Base-by-base conservation (phyloP, 2,888 invertebrate genomes). In the Agelastica alni region DNA sequence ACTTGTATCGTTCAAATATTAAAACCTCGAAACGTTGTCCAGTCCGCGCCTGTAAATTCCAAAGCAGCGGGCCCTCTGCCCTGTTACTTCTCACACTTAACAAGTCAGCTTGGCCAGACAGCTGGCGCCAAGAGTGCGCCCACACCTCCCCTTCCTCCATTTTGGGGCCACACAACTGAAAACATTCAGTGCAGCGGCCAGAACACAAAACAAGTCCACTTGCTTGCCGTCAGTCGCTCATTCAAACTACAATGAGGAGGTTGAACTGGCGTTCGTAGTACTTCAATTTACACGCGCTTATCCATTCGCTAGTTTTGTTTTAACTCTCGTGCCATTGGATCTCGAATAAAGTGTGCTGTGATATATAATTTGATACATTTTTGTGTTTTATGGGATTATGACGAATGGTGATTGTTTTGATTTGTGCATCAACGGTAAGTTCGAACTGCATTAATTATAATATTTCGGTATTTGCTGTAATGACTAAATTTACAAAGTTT, bases 81-180 rank as follows among this genome's bases (percentile, higher is more conserved):
- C 80, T 67, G 80, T 77, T 59, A 80, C 78, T 66, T 81, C 79
- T 75, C 78, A 82, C 71, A 78, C 80, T 72, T 61, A 62, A 61
- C 59, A 62, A 62, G 62, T 62, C 62, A 61, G 60, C 58, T 46
- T 61, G 65, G 63, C 82, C 73, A 79, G 72, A 72, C 79, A 67
- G 70, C 75, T 74, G 65, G 79, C 76, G 60, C 83, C 83, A 63
- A 36, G 77, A 71, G 56, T 73, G 81, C 81, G 74, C 80, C 77
- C 82, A 82, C 80, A 60, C 79, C 80, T 79, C 74, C 51, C 61
- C 80, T 70, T 58, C 65, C 42, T 17, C 51, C 51, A 9, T 14
- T 22, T 47, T 48, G 53, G 45, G 41, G 54, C 56, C 59, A 42
- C 61, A 70, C 68, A 69, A 70, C 68, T 62, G 56, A 70, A 67